Evolutionary conservation across 2,888 invertebrate species (phyloP).

Genomic region (Stenodema calcarata): DNA sequence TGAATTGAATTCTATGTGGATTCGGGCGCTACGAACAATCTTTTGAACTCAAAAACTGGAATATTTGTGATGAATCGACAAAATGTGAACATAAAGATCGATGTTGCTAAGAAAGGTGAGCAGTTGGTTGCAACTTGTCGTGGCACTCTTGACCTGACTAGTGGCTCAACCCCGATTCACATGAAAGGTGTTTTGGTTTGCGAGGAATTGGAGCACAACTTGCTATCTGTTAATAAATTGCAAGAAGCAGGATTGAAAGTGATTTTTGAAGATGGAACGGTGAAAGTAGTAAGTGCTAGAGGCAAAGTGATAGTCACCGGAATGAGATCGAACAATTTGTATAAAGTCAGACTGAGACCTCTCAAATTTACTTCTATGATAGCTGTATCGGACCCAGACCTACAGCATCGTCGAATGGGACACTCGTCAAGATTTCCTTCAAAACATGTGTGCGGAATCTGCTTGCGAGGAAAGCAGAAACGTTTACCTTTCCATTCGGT

Average conservation of each 20-base stretch:
- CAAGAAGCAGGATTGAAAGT: background rate
- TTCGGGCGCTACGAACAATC: background rate
- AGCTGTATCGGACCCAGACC: background rate
- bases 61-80: background rate
- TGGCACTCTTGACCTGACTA: background rate
- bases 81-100: background rate
- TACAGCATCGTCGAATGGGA: constrained; percentile 11
- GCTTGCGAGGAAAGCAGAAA: constrained; percentile 3
- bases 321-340: background rate
- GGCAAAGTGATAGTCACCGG: background rate
- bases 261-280: constrained; percentile 1
- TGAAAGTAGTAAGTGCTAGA: background rate
- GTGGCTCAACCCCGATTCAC: background rate
- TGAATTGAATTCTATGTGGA: constrained; percentile 9
- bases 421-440: background rate
- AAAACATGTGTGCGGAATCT: background rate
- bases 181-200: background rate
- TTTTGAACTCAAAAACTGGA: background rate
- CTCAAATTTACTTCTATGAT: background rate
- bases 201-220: background rate
- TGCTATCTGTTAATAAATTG: background rate
- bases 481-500: constrained; percentile 1
- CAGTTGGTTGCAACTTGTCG: background rate
- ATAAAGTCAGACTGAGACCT: background rate
- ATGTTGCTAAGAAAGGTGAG: background rate